phyloP scores from a whole-genome alignment of 1,140 invertebrate genomes.

The Apis cerana region DNA sequence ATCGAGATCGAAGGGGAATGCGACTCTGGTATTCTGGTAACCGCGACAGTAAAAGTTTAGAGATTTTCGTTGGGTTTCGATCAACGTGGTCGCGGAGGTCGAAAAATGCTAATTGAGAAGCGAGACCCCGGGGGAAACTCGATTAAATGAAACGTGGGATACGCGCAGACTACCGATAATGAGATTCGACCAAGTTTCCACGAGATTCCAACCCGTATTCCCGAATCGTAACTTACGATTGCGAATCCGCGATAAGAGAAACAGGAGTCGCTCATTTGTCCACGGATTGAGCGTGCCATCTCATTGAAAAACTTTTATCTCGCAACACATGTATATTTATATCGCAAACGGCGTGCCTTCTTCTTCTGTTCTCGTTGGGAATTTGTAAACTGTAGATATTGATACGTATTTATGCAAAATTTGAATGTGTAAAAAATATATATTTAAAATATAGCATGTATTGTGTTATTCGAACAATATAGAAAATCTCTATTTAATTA shows the following conservation, averaged over 20 bases:
- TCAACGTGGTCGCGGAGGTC: neutral
- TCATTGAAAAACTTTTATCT: neutral
- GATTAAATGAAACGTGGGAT: slow-evolving; percentile 39
- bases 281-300: neutral
- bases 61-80: neutral
- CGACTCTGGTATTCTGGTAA: slow-evolving; percentile 21
- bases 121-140: slow-evolving; percentile 22
- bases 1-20: neutral
- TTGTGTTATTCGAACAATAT: no score
- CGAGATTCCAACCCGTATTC: slow-evolving; percentile 13
- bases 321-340: neutral
- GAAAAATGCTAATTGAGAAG: slow-evolving; percentile 42
- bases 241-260: slow-evolving; percentile 12
- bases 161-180: neutral
- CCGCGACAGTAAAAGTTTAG: neutral
- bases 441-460: no score
- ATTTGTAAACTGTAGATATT: no score
- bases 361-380: no score
- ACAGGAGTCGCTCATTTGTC: neutral
- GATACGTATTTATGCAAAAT: no score
- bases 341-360: no score
- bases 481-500: no score
- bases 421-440: no score
- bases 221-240: slow-evolving; percentile 14
- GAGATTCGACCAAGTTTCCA: slow-evolving; percentile 23